phyloP scores from a whole-genome alignment of 2,113 vertebrate species.

The Gobio gobio region DNA sequence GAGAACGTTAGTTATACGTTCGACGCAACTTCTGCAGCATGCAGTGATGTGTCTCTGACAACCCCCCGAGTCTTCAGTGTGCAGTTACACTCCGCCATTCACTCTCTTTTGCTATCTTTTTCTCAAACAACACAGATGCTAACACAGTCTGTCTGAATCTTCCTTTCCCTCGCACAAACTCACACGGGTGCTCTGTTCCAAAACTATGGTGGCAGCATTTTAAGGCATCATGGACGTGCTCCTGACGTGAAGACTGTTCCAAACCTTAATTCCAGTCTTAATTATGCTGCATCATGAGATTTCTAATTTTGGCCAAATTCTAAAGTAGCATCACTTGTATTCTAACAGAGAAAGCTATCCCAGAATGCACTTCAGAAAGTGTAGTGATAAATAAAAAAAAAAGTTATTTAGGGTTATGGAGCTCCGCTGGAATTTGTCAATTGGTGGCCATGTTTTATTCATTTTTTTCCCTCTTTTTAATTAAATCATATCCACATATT shows the following conservation, averaged over 20 bases:
- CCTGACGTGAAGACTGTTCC: constrained; percentile 10
- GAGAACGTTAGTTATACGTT: constrained; percentile 46
- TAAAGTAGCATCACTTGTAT: background rate
- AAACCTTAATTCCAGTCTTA: constrained; percentile 26
- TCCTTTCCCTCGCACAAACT: constrained; percentile 21
- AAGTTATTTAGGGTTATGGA: background rate
- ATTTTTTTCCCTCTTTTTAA: too few species aligned
- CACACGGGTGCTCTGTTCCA: background rate
- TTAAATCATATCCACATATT: too few species aligned
- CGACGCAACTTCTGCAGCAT: constrained; percentile 37
- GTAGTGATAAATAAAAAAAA: background rate
- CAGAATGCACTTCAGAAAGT: constrained; percentile 7
- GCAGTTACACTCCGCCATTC: constrained; percentile 31
- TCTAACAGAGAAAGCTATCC: background rate
- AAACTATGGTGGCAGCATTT: constrained; percentile 1
- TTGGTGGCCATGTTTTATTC: too few species aligned
- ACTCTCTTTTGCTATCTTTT: constrained; percentile 21
- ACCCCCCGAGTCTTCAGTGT: constrained; percentile 35
- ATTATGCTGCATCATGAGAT: constrained; percentile 6
- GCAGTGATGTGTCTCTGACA: constrained; percentile 23
- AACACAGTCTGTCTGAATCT: constrained; percentile 34
- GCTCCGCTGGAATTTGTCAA: too few species aligned
- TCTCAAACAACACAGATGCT: constrained; percentile 20
- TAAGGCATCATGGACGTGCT: background rate
- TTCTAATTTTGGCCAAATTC: background rate